Percentiles rank a stretch among this genome's conserved stretches.
These are phyloP conservation scores for Procapra przewalskii DNA, from an alignment of 2,113 vertebrate genomes.

Conservation along the genomic window DNA sequence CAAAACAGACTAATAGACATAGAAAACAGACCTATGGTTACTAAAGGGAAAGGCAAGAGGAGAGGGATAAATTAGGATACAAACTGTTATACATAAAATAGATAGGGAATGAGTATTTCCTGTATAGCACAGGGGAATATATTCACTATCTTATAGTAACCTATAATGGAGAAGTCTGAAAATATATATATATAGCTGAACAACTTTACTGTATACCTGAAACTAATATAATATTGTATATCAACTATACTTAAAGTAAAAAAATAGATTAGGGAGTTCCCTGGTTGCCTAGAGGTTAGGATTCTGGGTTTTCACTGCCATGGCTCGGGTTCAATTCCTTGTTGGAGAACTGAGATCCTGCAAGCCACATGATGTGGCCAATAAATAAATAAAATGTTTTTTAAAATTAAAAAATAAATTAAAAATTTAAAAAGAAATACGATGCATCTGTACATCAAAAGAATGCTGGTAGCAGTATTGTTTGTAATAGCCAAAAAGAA, in stretches of 20 bases:
- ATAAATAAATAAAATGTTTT: background rate
- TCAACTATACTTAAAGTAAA: background rate
- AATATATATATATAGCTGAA: background rate
- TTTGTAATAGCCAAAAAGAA: background rate
- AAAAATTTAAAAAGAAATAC: background rate
- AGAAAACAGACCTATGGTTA: background rate
- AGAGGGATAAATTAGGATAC: background rate
- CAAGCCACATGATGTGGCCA: background rate
- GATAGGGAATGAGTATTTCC: background rate
- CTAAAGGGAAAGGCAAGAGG: background rate
- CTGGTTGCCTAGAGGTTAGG: background rate
- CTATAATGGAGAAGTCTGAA: background rate
- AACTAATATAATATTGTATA: background rate
- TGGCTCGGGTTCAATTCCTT: background rate
- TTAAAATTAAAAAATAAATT: background rate
- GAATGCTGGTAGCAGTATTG: background rate
- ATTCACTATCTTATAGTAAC: background rate
- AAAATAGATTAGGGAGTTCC: background rate
- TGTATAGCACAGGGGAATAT: background rate
- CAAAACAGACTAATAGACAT: background rate
- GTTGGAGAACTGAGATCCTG: background rate
- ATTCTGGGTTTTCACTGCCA: background rate
- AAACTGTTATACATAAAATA: background rate
- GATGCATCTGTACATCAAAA: background rate
- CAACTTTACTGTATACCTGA: background rate